These are phyloP conservation scores for Chrysocyon brachyurus DNA, from an alignment of 2,797 vertebrate species.

Conservation along the genomic window DNA sequence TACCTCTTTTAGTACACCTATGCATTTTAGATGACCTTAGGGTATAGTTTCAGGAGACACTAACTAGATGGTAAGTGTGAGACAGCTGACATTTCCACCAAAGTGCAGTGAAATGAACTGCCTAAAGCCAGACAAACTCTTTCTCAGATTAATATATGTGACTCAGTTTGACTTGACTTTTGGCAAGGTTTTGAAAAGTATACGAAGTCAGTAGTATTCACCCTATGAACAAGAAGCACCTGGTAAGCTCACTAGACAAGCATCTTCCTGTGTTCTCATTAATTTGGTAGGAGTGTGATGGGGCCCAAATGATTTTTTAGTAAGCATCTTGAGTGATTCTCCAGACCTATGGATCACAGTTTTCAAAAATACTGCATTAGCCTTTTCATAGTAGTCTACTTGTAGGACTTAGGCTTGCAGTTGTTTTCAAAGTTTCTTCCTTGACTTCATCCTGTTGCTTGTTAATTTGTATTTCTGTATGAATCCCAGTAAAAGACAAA, in stretches of 20 bases:
- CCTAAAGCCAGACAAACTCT: not conserved
- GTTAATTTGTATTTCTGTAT: constrained; percentile 5
- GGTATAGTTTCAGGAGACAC: not conserved
- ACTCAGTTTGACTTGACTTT: not conserved
- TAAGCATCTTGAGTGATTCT: not conserved
- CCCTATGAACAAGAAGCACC: not conserved
- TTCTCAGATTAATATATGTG: not conserved
- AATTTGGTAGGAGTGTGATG: not conserved
- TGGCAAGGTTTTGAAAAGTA: not conserved
- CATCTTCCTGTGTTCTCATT: not conserved
- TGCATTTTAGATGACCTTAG: not conserved
- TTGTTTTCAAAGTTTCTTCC: not conserved
- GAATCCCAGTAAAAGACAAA: not conserved
- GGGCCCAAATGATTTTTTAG: not conserved
- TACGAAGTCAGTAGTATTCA: not conserved
- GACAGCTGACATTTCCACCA: not conserved
- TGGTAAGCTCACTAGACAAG: not conserved
- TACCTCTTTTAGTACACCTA: not conserved
- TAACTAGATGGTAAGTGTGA: not conserved
- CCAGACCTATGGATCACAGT: not conserved
- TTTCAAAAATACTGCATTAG: not conserved
- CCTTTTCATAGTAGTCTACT: not conserved
- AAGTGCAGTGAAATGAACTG: not conserved
- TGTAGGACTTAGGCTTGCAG: not conserved
- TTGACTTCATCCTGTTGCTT: not conserved